Percentiles rank a stretch among this genome's conserved stretches.
Evolutionary conservation across 2,888 invertebrate species (phyloP).

Genomic region (Oasisia sp.): DNA sequence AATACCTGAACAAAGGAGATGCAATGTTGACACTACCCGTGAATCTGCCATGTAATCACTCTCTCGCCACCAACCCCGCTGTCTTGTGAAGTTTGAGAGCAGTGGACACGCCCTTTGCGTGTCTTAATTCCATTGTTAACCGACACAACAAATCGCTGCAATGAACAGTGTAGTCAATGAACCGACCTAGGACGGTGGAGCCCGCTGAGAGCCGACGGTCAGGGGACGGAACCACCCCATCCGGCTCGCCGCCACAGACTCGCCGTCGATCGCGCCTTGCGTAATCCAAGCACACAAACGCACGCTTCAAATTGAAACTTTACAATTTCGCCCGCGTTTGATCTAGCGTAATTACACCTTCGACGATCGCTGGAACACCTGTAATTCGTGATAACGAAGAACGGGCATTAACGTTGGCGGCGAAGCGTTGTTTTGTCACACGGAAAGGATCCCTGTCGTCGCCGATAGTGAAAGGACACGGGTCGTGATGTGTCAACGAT

Average conservation of each 20-base stretch:
- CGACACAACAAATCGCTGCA: not conserved
- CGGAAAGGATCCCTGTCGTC: not conserved
- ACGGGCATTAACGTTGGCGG: not conserved
- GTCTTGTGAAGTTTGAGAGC: not conserved
- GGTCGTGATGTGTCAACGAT: not conserved
- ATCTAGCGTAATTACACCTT: not conserved
- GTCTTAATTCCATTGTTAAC: not conserved
- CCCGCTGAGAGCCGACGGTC: not conserved
- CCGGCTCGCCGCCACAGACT: not conserved
- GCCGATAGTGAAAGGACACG: not conserved
- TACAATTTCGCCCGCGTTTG: not conserved
- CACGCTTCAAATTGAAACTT: slow-evolving; percentile 17
- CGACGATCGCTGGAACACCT: not conserved
- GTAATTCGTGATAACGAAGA: not conserved
- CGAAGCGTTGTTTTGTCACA: slow-evolving; percentile 1
- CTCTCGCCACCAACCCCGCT: not conserved
- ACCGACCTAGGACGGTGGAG: not conserved
- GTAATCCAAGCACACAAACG: not conserved
- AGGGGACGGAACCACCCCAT: not conserved
- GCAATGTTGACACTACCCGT: not conserved
- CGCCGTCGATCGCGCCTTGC: not conserved
- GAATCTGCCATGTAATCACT: too few relatives aligned
- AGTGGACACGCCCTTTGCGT: not conserved
- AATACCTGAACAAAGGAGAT: not conserved
- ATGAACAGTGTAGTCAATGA: not conserved